Base-by-base conservation (phyloP, 1,140 invertebrate species). In the Drosophila truncata region DNA sequence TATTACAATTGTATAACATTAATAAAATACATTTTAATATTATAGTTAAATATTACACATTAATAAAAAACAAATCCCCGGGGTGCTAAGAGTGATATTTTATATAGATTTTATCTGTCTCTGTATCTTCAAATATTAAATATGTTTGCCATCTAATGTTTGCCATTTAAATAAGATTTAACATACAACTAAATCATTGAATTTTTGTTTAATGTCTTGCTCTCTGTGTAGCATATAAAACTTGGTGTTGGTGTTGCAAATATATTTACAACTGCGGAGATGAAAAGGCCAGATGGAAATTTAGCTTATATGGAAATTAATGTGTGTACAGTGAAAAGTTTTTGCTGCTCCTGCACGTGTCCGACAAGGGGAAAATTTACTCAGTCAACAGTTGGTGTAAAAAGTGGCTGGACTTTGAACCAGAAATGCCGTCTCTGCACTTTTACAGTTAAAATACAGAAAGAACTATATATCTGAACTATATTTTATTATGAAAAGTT, bases 251-350 rank as follows among this genome's bases (percentile, higher is more conserved):
- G 29, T 58, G 55, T 41, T 9, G 39, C 13, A 78, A 78, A 78
- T 63, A 77, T 63, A 78, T 78, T 71, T 78, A 47, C 66, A 64
- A 37, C 39, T 58, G 27, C 29, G 35, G 47, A 77, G 50, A 62
- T 76, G 67, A 71, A 74, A 80, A 59, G 62, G 49, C 60, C 65
- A 63, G 73, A 85, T 77, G 66, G 50, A 85, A 85, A 78, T 70
- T 78, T 74, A 78, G 50, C 78, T 81, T 74, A 72, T 80, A 80
- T 78, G 73, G 62, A 82, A 85, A 82, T 79, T 74, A 79, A 77
- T 65, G 76, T 71, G 65, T 71, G 44, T 78, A 78, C 76, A 54
- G 47, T 70, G 66, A 54, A 78, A 85, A 74, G 27, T 85, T 78
- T 60, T 70, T 78, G 49, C 47, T 71, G 50, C 41, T 42, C 3